These are phyloP conservation scores for Psophia crepitans DNA, from an alignment of 2,113 vertebrate genomes.

Conservation along the genomic window DNA sequence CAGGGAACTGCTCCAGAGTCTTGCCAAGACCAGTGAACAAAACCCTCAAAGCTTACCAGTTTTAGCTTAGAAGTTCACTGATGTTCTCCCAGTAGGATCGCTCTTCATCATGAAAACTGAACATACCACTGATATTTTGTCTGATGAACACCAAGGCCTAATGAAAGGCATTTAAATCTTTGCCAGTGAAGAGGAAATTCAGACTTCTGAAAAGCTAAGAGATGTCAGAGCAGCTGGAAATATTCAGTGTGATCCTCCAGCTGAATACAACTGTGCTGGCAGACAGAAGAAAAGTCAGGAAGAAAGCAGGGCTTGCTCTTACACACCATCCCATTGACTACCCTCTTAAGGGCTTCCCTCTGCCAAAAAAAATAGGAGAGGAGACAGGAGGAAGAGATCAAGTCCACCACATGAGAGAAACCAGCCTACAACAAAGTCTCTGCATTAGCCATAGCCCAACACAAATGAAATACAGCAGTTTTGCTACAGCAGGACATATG, in stretches of 20 bases:
- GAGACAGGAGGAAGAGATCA: constrained; percentile 31
- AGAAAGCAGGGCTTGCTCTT: constrained; percentile 17
- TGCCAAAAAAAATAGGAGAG: constrained; percentile 25
- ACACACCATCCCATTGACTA: constrained; percentile 12
- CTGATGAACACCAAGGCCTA: constrained; percentile 34
- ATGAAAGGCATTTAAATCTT: constrained; percentile 32
- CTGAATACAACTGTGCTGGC: constrained; percentile 32
- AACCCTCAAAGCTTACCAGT: constrained; percentile 55
- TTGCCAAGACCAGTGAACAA: constrained; percentile 47
- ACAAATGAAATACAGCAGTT: not conserved
- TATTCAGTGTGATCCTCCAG: constrained; percentile 7
- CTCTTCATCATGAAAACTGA: constrained; percentile 43
- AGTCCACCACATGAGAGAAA: constrained; percentile 45
- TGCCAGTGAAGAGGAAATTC: not conserved
- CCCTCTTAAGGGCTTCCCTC: not conserved
- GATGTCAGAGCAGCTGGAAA: constrained; percentile 34
- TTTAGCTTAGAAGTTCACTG: constrained; percentile 50
- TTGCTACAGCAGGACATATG: not conserved
- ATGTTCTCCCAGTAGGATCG: constrained; percentile 18
- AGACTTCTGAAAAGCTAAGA: constrained; percentile 28
- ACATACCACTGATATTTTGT: not conserved
- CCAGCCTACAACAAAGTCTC: not conserved
- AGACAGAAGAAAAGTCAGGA: constrained; percentile 37
- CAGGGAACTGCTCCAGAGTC: constrained; percentile 53
- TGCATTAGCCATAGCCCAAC: not conserved